Base-by-base conservation (phyloP, 2,113 vertebrate genomes). In the Otocyon megalotis region DNA sequence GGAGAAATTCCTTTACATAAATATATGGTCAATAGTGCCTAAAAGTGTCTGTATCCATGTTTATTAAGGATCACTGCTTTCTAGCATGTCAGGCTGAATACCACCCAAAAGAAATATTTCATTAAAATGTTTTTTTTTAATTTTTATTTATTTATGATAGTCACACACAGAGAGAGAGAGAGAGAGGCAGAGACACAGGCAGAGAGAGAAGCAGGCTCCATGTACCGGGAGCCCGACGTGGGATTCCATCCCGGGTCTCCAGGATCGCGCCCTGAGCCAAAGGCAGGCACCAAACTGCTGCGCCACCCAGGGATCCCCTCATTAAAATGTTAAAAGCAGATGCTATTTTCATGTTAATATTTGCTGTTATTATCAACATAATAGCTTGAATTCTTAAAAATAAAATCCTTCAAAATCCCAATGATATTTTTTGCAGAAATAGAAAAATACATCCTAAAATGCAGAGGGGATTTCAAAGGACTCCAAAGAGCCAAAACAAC, bases 281-380 rank as follows among this genome's bases (percentile, higher is more conserved):
- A n/a, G n/a, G n/a, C n/a, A n/a, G n/a, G n/a, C n/a, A n/a, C n/a
- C n/a, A n/a, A n/a, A n/a, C n/a, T n/a, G n/a, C n/a, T n/a, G n/a
- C n/a, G n/a, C n/a, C n/a, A n/a, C n/a, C n/a, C n/a, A n/a, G n/a
- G n/a, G n/a, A n/a, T n/a, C n/a, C n/a, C n/a, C n/a, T 88, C 65
- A 63, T 5, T 50, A 95, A 53, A 65, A 94, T 67, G 74, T 94
- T 67, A 88, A 17, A 50, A 94, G 50, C 53, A 95, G 13, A 63
- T 92, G 56, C 0, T 89, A 84, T 92, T 97, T 93, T 82, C 87
- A 85, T 28, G 76, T 98, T 96, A 72, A 95, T 71, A 92, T 24
- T 90, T 92, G 84, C 14, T 97, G 91, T 98, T 90, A 72, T 58
- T 60, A 30, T 90, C 86, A 76, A 50, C 9, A 43, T 32, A 28